phyloP scores from a whole-genome alignment of 2,888 invertebrate species.

The Perithous albicinctus region DNA sequence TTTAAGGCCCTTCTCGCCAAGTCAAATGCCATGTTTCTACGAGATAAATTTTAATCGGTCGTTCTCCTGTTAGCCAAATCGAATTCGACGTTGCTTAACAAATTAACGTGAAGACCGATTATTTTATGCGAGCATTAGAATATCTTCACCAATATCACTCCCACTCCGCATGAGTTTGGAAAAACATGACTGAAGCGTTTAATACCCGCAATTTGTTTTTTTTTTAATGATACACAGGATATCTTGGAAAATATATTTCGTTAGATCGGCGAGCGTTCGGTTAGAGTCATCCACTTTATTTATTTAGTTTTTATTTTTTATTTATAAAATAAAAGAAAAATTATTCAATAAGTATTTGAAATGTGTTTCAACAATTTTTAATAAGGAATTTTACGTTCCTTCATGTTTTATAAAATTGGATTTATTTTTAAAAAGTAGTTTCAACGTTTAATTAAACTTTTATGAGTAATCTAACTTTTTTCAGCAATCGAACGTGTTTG shows the following conservation, averaged over 20 bases:
- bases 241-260: constrained; percentile 38
- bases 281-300: constrained; percentile 4
- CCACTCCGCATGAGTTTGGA: constrained; percentile 2
- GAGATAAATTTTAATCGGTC: neutral
- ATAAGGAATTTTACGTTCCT: neutral
- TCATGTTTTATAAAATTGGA: neutral
- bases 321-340: too few species aligned
- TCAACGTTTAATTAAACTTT: neutral
- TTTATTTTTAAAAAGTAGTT: neutral
- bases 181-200: neutral
- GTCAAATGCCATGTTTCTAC: neutral
- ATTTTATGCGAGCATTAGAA: constrained; percentile 9
- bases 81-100: constrained; percentile 22
- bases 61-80: neutral
- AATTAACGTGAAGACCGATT: constrained; percentile 51
- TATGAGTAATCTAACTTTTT: neutral
- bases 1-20: neutral
- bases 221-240: constrained; percentile 19
- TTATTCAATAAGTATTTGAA: neutral
- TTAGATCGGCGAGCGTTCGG: constrained; percentile 18
- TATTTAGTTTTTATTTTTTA: too few species aligned
- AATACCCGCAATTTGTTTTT: neutral
- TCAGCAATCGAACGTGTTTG: neutral
- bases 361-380: neutral
- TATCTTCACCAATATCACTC: neutral